Conservation (phyloP, 2,113 vertebrate species). For the Cranoglanis bouderius region DNA sequence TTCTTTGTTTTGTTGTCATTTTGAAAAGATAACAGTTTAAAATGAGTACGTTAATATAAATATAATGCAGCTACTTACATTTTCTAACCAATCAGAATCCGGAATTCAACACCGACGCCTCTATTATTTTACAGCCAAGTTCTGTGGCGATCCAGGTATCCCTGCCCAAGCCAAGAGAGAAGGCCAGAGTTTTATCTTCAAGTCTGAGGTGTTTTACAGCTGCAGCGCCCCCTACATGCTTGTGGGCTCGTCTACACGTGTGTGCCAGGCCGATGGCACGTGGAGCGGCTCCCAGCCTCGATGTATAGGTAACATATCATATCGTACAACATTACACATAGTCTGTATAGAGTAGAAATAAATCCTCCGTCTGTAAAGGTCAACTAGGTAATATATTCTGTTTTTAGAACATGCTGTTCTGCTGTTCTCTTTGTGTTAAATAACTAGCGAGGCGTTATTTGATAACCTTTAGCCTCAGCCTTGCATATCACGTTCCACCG, state of each 20-base stretch:
- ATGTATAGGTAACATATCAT: slow-evolving; percentile 83
- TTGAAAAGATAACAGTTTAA: too few relatives aligned
- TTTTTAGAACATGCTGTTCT: neutral
- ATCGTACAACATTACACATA: neutral
- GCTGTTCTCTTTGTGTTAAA: neutral
- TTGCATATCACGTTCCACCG: neutral
- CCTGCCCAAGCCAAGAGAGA: slow-evolving; percentile 86
- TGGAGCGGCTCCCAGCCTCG: slow-evolving; percentile 92
- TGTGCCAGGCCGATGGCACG: slow-evolving; percentile 88
- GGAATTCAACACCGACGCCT: neutral
- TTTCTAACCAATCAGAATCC: neutral
- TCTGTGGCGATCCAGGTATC: slow-evolving; percentile 91
- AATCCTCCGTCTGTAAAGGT: neutral
- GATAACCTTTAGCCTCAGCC: neutral
- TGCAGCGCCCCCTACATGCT: slow-evolving; percentile 84
- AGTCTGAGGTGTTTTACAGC: slow-evolving; percentile 89
- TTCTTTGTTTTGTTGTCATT: too few relatives aligned
- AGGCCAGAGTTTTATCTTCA: slow-evolving; percentile 96
- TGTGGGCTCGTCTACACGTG: slow-evolving; percentile 86
- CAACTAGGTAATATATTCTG: neutral
- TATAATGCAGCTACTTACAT: neutral
- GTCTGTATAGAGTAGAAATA: neutral
- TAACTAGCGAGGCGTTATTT: neutral
- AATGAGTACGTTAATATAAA: neutral
- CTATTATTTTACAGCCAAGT: slow-evolving; percentile 80